A percentile compares a stretch with the other conserved stretches of the same genome.
These are phyloP conservation scores for Gonioctena quinquepunctata DNA, from an alignment of 1,140 invertebrate species.

Conservation along the genomic window DNA sequence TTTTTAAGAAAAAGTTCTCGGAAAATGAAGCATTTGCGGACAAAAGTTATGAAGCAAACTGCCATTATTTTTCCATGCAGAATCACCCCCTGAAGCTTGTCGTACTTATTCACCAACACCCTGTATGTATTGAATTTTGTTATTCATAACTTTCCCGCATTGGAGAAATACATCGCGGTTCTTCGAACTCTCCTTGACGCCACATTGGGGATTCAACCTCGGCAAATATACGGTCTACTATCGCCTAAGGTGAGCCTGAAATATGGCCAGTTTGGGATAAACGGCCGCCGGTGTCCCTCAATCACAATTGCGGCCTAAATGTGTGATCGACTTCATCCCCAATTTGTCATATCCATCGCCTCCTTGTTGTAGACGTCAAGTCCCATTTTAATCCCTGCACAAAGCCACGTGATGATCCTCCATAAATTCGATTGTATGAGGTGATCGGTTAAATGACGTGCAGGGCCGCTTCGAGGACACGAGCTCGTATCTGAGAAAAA, in stretches of 20 bases:
- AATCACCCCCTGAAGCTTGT: too few species aligned
- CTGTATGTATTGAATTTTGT: too few species aligned
- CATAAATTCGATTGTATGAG: neutral
- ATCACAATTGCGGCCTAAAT: neutral
- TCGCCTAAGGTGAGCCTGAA: neutral
- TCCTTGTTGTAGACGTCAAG: neutral
- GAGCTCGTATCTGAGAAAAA: too few species aligned
- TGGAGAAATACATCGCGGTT: neutral
- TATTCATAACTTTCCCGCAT: too few species aligned
- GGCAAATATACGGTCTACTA: neutral
- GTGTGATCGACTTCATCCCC: neutral
- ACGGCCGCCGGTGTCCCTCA: neutral
- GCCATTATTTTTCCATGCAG: too few species aligned
- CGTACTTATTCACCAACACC: too few species aligned
- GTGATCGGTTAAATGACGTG: too few species aligned
- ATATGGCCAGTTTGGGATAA: neutral
- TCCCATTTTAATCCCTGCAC: neutral
- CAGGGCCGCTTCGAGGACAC: too few species aligned
- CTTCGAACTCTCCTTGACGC: neutral
- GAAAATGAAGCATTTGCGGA: too few species aligned
- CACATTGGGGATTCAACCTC: neutral
- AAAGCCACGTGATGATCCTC: neutral
- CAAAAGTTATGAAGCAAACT: too few species aligned
- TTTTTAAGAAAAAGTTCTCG: too few species aligned
- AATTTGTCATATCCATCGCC: neutral